Evolutionary conservation across 2,797 vertebrate species (phyloP), one percentile per base, ranked within the genome.

Genomic region (Pangasius macronema): DNA sequence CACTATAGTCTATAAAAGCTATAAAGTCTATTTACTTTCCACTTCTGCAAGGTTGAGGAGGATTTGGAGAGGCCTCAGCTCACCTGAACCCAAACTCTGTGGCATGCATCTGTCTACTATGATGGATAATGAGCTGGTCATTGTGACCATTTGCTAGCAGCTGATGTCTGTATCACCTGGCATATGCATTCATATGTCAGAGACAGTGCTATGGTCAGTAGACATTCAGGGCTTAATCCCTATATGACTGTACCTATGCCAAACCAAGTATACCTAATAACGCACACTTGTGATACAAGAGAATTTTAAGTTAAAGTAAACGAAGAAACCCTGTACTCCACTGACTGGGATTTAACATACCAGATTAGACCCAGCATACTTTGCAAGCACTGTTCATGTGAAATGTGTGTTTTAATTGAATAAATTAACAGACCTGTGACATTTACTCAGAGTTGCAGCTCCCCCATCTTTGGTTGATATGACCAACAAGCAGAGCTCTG

Each of bases 401-500:
- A 59, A 80, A 57, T 51, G 53, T 57, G 22, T 81, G 57, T 42
- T 36, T 42, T 39, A 27, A 81, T 61, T 61, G 33, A 81, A 81
- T 63, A 81, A 81, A 63, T 61, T 1, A 81, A 61, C 22, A 81
- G 77, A 49, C 11, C 14, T 36, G 3, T 81, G 77, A 81, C 77
- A 59, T 81, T 61, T 81, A 81, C 55, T 14, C 36, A 82, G 30
- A 80, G 33, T 36, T 82, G 11, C 33, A 81, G 55, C 53, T 59
- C 5, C 9, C 30, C 20, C 4, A 80, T 20, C 9, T 42, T 39
- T 59, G 76, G 9, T 57, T 80, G 16, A 55, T 76, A 53, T 14
- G 49, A 77, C 20, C 51, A 80, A 27, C 33, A 61, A 80, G 13
- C 77, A 59, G 55, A 24, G 18, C 77, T 80, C 33, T 80, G 33